These are phyloP conservation scores for Polydrusus cervinus DNA, from an alignment of 2,888 invertebrate genomes.

Conservation along the genomic window DNA sequence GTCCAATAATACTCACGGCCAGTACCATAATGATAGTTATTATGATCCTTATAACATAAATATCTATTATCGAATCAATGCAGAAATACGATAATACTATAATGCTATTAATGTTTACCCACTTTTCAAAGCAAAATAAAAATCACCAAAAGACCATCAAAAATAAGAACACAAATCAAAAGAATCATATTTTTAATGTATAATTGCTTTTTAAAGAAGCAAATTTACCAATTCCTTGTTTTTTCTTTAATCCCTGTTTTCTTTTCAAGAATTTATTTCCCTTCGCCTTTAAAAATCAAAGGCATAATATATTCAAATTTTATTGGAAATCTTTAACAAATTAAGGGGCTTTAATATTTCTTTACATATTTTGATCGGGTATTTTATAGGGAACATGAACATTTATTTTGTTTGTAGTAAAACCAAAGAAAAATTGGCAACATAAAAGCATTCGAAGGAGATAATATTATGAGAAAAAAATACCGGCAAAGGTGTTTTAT, in stretches of 20 bases:
- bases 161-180: background rate
- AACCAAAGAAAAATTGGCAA: background rate
- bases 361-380: background rate
- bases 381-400: background rate
- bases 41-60: too few relatives aligned
- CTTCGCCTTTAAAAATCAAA: conserved; percentile 2
- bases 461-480: background rate
- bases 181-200: background rate
- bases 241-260: background rate
- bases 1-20: too few relatives aligned
- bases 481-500: background rate
- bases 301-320: background rate
- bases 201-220: background rate
- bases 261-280: background rate
- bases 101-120: too few relatives aligned
- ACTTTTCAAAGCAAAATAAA: too few relatives aligned
- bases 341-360: background rate
- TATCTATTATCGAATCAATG: too few relatives aligned
- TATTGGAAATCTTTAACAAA: conserved; percentile 1
- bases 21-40: too few relatives aligned
- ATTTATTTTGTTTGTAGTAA: background rate
- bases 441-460: background rate
- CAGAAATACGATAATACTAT: too few relatives aligned
- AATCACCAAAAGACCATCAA: too few relatives aligned
- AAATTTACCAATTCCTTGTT: background rate